Evolutionary conservation across 2,797 vertebrate genomes (phyloP).

Genomic region (Alectoris magna): DNA sequence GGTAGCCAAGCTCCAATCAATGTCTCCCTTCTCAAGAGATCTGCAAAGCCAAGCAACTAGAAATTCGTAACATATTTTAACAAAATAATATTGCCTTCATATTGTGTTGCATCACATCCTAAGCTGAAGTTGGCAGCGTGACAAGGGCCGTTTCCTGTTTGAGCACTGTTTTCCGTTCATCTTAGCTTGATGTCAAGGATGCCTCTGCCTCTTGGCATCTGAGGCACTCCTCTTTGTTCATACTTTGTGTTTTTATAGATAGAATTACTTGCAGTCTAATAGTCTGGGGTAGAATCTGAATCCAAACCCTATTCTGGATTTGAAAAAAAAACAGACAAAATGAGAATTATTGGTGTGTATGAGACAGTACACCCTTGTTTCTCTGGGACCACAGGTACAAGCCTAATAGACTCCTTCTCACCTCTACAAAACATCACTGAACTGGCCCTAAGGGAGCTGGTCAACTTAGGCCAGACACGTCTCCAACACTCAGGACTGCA

Average conservation of each 20-base stretch:
- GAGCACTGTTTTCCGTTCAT: background rate
- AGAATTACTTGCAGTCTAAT: background rate
- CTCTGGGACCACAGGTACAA: background rate
- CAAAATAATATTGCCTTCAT: constrained; percentile 21
- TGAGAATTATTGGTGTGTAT: background rate
- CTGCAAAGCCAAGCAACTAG: constrained; percentile 36
- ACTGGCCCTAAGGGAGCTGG: background rate
- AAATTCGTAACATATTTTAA: constrained; percentile 42
- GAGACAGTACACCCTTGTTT: background rate
- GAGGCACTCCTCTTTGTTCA: background rate
- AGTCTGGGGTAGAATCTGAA: background rate
- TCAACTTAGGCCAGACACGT: background rate
- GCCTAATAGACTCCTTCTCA: background rate
- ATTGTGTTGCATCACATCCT: constrained; percentile 36
- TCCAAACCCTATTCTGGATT: background rate
- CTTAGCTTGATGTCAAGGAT: constrained; percentile 37
- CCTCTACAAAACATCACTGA: background rate
- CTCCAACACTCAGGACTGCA: background rate
- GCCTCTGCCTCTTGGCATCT: constrained; percentile 8
- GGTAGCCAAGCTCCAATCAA: constrained; percentile 46
- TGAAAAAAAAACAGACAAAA: background rate
- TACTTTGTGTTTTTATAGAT: background rate
- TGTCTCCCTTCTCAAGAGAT: constrained; percentile 7
- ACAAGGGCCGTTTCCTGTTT: constrained; percentile 32
- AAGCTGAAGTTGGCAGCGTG: constrained; percentile 13